These are phyloP conservation scores for Mastigias papua DNA, from an alignment of 30 jellyfish, hydroid and myxozoan species.

Conservation along the genomic window DNA sequence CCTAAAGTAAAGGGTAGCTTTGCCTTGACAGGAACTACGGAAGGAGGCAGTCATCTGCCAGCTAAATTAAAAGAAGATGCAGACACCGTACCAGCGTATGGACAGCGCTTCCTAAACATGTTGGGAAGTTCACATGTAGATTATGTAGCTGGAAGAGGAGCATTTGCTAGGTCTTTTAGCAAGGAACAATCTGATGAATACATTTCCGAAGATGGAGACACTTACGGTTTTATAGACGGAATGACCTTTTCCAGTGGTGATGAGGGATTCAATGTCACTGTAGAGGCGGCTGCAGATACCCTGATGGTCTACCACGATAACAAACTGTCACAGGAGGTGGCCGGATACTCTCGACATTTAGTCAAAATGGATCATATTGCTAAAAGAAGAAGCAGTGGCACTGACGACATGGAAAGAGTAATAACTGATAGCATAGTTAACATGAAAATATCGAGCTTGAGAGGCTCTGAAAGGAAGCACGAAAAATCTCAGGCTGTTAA, in stretches of 20 bases:
- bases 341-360: neutral
- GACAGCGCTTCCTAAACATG: conserved; percentile 4
- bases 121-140: neutral
- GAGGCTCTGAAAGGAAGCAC: neutral
- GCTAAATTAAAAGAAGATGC: neutral
- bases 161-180: neutral
- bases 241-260: neutral
- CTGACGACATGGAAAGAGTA: neutral
- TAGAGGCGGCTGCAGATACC: neutral
- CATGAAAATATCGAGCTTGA: neutral
- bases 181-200: neutral
- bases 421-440: neutral
- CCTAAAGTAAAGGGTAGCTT: neutral
- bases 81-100: neutral
- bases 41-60: neutral
- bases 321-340: neutral
- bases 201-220: neutral
- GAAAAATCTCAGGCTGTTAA: neutral
- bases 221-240: neutral
- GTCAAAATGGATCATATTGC: neutral
- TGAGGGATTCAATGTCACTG: neutral
- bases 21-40: neutral
- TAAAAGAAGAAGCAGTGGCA: neutral
- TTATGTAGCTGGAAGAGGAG: neutral
- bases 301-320: neutral